Percentiles rank a stretch among this genome's conserved stretches.
phyloP scores from a whole-genome alignment of 2,113 vertebrate genomes.

The Microtus ochrogaster region DNA sequence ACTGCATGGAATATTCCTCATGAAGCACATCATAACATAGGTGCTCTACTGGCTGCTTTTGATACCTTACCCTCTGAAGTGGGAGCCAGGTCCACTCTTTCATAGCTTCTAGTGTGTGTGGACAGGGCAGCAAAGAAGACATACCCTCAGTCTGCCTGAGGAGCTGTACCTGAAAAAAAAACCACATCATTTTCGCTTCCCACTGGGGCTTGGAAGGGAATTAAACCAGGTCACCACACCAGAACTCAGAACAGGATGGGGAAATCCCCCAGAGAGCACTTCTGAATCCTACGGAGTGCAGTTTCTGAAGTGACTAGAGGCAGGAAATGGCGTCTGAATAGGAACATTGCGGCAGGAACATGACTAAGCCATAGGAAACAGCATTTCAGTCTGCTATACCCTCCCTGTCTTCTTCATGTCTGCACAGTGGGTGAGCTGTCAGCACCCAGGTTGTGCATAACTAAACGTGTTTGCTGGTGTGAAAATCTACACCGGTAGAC shows the following conservation, averaged over 20 bases:
- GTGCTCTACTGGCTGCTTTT: neutral
- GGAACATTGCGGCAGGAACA: neutral
- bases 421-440: neutral
- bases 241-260: neutral
- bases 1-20: neutral
- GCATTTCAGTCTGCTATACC: neutral
- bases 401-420: neutral
- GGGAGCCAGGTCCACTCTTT: neutral
- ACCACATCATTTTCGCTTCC: neutral
- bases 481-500: conserved; percentile 33
- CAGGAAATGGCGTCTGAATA: neutral
- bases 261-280: neutral
- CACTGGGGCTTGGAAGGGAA: neutral
- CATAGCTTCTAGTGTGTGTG: neutral
- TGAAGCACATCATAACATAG: neutral
- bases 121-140: neutral
- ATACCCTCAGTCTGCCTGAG: neutral
- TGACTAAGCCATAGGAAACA: neutral
- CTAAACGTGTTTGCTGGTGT: conserved; percentile 30
- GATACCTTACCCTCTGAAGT: neutral
- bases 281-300: neutral
- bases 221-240: neutral
- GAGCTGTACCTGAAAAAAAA: neutral
- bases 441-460: conserved; percentile 22
- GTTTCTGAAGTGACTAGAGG: neutral